A percentile compares a stretch with the other conserved stretches of the same genome.
Evolutionary conservation across 2,888 invertebrate genomes (phyloP).

Genomic region (Pachliopta kotzebuea): DNA sequence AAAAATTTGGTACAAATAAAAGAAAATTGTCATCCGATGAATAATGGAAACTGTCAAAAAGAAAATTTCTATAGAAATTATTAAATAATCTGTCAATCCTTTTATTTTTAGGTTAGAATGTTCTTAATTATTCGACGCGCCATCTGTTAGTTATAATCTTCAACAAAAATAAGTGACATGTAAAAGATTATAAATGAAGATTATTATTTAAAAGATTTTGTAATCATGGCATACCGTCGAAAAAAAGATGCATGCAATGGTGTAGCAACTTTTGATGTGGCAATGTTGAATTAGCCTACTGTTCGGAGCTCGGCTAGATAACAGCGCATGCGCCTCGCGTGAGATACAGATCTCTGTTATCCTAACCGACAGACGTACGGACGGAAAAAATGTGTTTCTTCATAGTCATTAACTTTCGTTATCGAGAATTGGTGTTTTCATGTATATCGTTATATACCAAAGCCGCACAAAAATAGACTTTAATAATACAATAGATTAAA

Average conservation of each 20-base stretch:
- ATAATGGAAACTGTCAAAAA: too few species aligned
- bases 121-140: too few species aligned
- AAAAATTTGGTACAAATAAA: too few species aligned
- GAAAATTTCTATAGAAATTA: too few species aligned
- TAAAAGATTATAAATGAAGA: too few species aligned
- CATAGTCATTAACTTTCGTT: conserved; percentile 39
- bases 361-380: conserved; percentile 34
- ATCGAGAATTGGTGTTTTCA: conserved; percentile 31
- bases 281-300: conserved; percentile 17
- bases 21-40: too few species aligned
- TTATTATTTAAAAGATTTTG: too few species aligned
- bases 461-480: neutral
- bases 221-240: too few species aligned
- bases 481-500: neutral
- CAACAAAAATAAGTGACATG: too few species aligned
- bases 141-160: too few species aligned
- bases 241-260: neutral
- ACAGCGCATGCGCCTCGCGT: conserved; percentile 35
- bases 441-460: conserved; percentile 18
- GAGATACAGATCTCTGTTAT: conserved; percentile 40
- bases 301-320: conserved; percentile 25
- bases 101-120: too few species aligned
- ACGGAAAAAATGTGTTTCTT: conserved; percentile 41
- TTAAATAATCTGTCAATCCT: too few species aligned
- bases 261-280: conserved; percentile 23